phyloP scores from a whole-genome alignment of 2,888 invertebrate genomes.

The Anodontia alba region DNA sequence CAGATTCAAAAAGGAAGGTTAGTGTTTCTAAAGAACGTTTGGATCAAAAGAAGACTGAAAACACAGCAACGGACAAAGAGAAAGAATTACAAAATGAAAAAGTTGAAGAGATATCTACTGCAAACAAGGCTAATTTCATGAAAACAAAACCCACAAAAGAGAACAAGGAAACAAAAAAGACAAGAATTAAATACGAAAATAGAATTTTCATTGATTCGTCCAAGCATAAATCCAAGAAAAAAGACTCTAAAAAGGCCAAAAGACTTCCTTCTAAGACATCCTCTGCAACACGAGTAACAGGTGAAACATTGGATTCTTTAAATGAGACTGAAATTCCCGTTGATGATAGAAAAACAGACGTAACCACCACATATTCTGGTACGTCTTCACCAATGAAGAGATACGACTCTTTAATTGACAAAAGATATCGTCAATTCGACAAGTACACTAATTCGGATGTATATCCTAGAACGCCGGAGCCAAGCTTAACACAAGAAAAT shows the following conservation, averaged over 20 bases:
- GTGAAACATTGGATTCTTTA: neutral
- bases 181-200: constrained; percentile 11
- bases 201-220: neutral
- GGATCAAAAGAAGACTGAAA: neutral
- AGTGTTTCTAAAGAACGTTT: neutral
- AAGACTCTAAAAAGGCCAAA: neutral
- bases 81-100: neutral
- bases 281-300: neutral
- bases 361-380: neutral
- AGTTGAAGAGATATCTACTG: neutral
- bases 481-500: neutral
- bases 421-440: neutral
- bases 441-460: constrained; percentile 6
- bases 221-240: constrained; percentile 2
- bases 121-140: too few species aligned
- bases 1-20: neutral
- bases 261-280: neutral
- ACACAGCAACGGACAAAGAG: neutral
- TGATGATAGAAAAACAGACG: neutral
- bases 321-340: neutral
- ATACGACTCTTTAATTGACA: neutral
- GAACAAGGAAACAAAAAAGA: constrained; percentile 1
- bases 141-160: neutral
- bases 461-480: neutral
- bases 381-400: neutral